Conservation (phyloP, 2,113 vertebrate genomes). For the Pontoporia blainvillei region DNA sequence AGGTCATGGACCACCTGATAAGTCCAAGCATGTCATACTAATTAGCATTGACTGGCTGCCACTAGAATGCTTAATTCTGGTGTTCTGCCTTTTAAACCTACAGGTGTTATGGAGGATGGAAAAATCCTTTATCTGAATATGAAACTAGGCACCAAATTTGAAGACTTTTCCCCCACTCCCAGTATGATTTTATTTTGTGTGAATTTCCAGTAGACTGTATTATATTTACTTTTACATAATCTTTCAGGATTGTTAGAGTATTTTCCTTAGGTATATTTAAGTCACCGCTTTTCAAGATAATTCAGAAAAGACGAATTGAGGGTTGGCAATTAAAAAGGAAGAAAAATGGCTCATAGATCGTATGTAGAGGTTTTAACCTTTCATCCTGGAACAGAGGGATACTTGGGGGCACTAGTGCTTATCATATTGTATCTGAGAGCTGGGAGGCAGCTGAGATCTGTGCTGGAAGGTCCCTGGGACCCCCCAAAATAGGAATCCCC, state of each 20-base stretch:
- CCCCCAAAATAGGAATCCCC: background rate
- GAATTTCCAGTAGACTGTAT: background rate
- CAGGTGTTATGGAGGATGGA: background rate
- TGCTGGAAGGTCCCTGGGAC: background rate
- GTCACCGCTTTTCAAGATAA: background rate
- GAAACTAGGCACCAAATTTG: background rate
- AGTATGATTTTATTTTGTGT: background rate
- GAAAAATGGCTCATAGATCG: background rate
- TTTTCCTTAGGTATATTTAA: background rate
- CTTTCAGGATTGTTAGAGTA: background rate
- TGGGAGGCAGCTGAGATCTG: background rate
- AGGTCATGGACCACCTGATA: background rate
- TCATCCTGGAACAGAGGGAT: background rate
- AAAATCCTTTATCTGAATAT: background rate
- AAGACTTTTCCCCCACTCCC: background rate
- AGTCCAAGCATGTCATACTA: background rate
- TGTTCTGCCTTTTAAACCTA: background rate
- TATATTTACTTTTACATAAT: background rate
- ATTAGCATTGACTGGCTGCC: background rate
- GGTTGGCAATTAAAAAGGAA: background rate
- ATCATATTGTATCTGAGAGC: background rate
- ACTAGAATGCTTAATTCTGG: background rate
- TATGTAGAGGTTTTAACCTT: background rate
- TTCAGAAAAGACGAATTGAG: constrained; percentile 11
- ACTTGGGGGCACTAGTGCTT: background rate